Evolutionary conservation across 2,113 vertebrate species (phyloP).

Genomic region (Brienomyrus brachyistius): DNA sequence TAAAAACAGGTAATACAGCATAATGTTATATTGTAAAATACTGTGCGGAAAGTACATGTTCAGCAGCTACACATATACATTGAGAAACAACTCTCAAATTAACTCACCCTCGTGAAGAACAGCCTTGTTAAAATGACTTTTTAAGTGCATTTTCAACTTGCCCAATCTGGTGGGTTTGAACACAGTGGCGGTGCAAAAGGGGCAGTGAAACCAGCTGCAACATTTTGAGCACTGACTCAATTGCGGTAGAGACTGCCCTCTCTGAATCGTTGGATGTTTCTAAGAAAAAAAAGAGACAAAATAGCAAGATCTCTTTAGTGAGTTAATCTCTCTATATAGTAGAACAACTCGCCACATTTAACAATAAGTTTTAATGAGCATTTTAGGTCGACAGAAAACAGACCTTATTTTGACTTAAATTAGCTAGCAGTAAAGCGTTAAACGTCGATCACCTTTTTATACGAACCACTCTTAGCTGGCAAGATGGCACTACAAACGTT

Average conservation of each 20-base stretch:
- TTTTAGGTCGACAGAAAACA: not conserved
- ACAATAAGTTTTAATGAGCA: not conserved
- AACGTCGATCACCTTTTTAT: not conserved
- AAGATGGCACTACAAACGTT: not conserved
- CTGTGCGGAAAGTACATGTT: not conserved
- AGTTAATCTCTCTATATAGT: not conserved
- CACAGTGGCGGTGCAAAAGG: not conserved
- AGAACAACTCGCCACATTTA: not conserved
- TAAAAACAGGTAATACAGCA: not conserved
- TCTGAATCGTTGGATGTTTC: constrained; percentile 3
- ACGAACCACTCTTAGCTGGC: not conserved
- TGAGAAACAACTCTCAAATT: not conserved
- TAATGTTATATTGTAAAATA: not conserved
- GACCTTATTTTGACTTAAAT: not conserved
- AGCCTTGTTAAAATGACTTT: constrained; percentile 6
- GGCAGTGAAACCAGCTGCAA: not conserved
- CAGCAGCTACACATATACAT: not conserved
- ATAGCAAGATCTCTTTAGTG: not conserved
- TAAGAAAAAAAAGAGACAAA: not conserved
- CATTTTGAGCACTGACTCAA: not conserved
- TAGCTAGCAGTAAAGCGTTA: not conserved
- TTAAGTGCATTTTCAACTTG: constrained; percentile 1
- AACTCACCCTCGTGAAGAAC: not conserved
- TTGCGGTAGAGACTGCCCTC: not conserved
- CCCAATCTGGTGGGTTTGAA: not conserved